Conservation (phyloP, 2,888 invertebrate species). For the Heliconius aoede region DNA sequence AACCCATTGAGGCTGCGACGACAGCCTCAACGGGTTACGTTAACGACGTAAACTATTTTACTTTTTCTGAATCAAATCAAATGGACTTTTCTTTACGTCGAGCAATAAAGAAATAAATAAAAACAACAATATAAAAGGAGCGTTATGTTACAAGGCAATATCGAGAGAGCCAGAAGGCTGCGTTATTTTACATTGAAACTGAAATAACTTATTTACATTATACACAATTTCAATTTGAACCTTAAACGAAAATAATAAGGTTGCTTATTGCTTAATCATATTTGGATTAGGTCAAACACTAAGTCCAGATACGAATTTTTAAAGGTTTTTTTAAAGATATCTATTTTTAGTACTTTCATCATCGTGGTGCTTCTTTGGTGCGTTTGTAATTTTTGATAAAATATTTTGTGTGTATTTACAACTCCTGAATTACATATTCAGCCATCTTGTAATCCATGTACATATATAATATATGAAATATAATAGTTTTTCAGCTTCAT, state of each 20-base stretch:
- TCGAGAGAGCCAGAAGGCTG: conserved; percentile 64
- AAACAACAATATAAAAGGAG: conserved; percentile 44
- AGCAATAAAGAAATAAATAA: background rate
- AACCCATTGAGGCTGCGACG: no score
- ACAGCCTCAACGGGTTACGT: background rate
- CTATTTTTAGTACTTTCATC: conserved; percentile 41
- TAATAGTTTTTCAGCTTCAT: no score
- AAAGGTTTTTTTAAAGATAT: conserved; percentile 34
- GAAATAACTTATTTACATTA: conserved; percentile 44
- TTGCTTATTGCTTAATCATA: background rate
- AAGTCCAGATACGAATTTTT: conserved; percentile 38
- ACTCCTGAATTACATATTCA: no score
- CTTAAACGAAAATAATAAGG: background rate
- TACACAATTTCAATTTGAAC: conserved; percentile 17
- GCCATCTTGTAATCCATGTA: background rate
- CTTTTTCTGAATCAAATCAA: background rate
- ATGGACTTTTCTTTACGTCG: background rate
- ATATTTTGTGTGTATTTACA: background rate
- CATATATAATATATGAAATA: no score
- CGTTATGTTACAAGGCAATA: conserved; percentile 53
- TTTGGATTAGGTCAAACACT: conserved; percentile 36
- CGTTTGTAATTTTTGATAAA: background rate
- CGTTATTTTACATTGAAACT: conserved; percentile 34
- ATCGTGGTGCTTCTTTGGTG: conserved; percentile 21
- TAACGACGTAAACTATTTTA: background rate